Percentiles rank a stretch among this genome's conserved stretches.
phyloP scores from a whole-genome alignment of 1,140 invertebrate species.

The Drosophila chauvacae region DNA sequence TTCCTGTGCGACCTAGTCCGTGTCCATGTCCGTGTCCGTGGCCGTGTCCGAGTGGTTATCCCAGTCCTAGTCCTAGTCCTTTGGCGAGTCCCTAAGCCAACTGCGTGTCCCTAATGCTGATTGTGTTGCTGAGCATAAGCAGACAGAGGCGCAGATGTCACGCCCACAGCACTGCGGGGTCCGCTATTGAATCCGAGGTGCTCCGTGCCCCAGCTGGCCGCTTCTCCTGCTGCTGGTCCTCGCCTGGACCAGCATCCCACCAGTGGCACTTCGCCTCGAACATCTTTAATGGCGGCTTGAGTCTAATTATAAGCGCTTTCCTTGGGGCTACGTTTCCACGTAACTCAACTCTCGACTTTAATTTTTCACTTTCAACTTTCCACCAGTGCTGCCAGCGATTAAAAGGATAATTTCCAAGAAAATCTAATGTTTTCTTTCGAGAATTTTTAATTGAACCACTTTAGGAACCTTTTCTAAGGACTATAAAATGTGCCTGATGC shows the following conservation, averaged over 20 bases:
- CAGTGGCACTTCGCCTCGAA: conserved; percentile 2
- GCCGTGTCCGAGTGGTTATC: neutral
- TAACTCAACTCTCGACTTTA: conserved; percentile 28
- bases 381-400: neutral
- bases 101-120: conserved; percentile 34
- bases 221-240: neutral
- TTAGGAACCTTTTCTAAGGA: neutral
- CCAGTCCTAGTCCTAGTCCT: conserved; percentile 9
- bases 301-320: conserved; percentile 54
- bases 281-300: conserved; percentile 31
- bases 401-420: neutral
- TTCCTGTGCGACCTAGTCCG: neutral
- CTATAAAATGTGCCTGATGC: neutral
- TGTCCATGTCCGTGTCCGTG: neutral
- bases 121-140: conserved; percentile 44
- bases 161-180: neutral
- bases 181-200: conserved; percentile 17
- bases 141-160: conserved; percentile 25
- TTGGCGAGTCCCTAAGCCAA: conserved; percentile 1
- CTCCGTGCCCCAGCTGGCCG: neutral
- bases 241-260: neutral
- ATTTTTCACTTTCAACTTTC: neutral
- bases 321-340: conserved; percentile 21
- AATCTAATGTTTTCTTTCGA: neutral
- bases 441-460: neutral